These are phyloP conservation scores for Physeter macrocephalus DNA, from an alignment of 2,113 vertebrate species.

Conservation along the genomic window DNA sequence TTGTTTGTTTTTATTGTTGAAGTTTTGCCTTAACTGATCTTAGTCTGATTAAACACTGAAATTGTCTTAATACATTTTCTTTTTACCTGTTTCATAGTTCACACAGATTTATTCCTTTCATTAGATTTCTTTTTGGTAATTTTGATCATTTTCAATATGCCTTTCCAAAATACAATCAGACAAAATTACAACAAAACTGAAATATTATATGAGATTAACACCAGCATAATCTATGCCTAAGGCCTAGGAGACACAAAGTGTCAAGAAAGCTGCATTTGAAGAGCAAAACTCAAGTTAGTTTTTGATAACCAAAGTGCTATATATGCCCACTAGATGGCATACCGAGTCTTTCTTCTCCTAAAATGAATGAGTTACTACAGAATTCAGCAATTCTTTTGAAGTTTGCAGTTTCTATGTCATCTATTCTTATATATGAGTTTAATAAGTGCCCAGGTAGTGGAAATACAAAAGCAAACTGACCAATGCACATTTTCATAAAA, in stretches of 20 bases:
- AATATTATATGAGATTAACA: neutral
- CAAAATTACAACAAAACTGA: neutral
- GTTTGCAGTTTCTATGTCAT: neutral
- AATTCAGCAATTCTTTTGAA: slow-evolving; percentile 9
- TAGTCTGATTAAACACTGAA: neutral
- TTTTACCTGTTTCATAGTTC: neutral
- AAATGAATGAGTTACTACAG: neutral
- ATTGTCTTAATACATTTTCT: neutral
- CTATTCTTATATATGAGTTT: slow-evolving; percentile 13
- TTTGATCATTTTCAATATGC: neutral
- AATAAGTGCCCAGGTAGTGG: neutral
- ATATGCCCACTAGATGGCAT: slow-evolving; percentile 82
- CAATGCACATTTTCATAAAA: neutral
- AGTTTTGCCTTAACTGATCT: neutral
- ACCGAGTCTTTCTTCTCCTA: slow-evolving; percentile 19
- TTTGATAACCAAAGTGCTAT: neutral
- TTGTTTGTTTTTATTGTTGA: neutral
- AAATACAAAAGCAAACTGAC: slow-evolving; percentile 9
- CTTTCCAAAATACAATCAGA: neutral
- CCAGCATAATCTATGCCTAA: neutral
- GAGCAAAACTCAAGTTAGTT: neutral
- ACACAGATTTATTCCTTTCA: neutral
- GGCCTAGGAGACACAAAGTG: neutral
- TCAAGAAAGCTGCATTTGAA: neutral
- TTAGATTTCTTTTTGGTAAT: slow-evolving; percentile 19